These are phyloP conservation scores for Caenorhabditis remanei DNA, from an alignment of 1,140 invertebrate species.

Conservation along the genomic window DNA sequence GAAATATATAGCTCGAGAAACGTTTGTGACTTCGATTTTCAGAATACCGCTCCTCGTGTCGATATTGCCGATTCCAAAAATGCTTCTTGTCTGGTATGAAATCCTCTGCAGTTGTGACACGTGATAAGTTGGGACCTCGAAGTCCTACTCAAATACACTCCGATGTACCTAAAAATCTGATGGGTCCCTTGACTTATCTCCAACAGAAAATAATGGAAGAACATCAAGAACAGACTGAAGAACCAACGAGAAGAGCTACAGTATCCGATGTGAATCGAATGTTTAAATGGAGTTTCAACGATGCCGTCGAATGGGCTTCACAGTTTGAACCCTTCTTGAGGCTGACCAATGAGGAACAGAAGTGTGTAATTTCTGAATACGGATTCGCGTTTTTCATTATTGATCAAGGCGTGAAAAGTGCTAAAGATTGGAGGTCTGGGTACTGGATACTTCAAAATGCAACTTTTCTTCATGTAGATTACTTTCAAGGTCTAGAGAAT, in stretches of 20 bases:
- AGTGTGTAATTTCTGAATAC: constrained; percentile 12
- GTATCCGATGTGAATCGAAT: constrained; percentile 4
- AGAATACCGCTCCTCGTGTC: constrained; percentile 16
- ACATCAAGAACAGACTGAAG: neutral
- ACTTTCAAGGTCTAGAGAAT: neutral
- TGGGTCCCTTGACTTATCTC: neutral
- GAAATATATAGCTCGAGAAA: no score
- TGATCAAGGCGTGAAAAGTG: constrained; percentile 11
- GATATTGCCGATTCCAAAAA: constrained; percentile 5
- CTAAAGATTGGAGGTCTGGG: neutral
- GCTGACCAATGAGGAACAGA: constrained; percentile 7
- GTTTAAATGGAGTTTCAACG: constrained; percentile 39
- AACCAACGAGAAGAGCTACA: neutral
- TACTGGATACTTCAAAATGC: constrained; percentile 21
- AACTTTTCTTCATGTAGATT: neutral
- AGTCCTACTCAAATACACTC: neutral
- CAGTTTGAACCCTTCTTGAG: neutral
- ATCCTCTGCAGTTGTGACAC: neutral
- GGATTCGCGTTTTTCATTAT: constrained; percentile 9
- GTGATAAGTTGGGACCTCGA: neutral
- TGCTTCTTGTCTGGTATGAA: neutral
- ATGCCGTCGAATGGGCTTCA: constrained; percentile 17
- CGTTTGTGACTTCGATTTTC: neutral
- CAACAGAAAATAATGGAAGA: neutral
- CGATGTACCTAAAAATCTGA: neutral